Evolutionary conservation across 53 echinoderm and acorn worm genomes (phyloP), one percentile per base, ranked within the genome.

Genomic region (Crossaster papposus): DNA sequence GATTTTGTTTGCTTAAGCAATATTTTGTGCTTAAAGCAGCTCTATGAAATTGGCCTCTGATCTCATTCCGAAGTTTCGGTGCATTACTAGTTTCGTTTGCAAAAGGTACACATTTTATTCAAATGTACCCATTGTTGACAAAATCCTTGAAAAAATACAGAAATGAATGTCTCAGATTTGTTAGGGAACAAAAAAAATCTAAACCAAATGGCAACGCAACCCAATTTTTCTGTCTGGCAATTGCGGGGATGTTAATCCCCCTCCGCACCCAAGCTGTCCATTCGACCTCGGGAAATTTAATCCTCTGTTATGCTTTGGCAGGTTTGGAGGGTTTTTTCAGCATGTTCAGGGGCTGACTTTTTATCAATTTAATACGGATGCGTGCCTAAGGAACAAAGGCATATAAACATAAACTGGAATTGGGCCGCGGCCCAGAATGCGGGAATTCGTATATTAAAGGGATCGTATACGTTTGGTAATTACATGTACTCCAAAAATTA

Each of bases 201-300:
- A 28, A 18, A 68, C 68, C 68, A 4, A 68, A 68, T 68, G 68
- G 28, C 28, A 23, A 28, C 28, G 1, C 22, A 58, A 58, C 58
- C 17, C 58, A 58, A 58, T 58, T 20, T 58, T 58, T 17, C 22
- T 11, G 14, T 20, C n/a, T 20, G 23, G 14, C 71, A 71, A 44
- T 4, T 71, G 71, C 30, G 30, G n/a, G 78, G 78, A 78, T 78
- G 50, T n/a, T 44, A 23, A 36, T 3, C 44, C 23, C 34, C 10
- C 11, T 26, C 23, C 37, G 51, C 58, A 18, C n/a, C 51, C 51
- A 78, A 78, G 78, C 51, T 51, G 23, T 44, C 36, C 36, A 78
- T 20, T 78, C 50, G 38, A 78, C 78, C 78, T 51, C 78, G 78
- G 68, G 78, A 78, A 78, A 78, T 51, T 50, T 20, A 78, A 78